These are phyloP conservation scores for Lepus europaeus DNA, from an alignment of 2,113 vertebrate species.

Conservation along the genomic window DNA sequence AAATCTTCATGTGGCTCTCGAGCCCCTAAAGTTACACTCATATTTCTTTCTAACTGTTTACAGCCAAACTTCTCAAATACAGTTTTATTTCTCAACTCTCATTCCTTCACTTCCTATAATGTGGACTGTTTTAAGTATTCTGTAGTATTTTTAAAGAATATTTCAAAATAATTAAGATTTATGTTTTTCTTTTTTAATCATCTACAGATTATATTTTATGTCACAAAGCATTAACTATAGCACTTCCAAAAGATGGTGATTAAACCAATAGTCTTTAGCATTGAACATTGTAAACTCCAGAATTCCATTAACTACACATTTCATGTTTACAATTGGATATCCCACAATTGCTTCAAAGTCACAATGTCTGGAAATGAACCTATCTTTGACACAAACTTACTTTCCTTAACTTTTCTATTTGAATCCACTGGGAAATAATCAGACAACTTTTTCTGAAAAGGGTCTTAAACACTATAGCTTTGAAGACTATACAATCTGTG, in stretches of 20 bases:
- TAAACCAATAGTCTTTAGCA: neutral
- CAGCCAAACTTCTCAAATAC: conserved; percentile 36
- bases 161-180: neutral
- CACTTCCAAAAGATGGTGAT: neutral
- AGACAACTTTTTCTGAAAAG: neutral
- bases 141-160: neutral
- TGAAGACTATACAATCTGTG: neutral
- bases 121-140: conserved; percentile 4
- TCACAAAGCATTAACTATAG: neutral
- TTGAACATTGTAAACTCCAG: neutral
- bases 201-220: neutral
- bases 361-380: neutral
- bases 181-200: neutral
- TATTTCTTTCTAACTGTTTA: conserved; percentile 59
- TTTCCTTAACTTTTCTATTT: neutral
- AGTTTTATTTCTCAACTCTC: conserved; percentile 27
- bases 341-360: neutral
- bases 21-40: neutral
- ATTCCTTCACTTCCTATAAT: conserved; percentile 7
- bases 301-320: neutral
- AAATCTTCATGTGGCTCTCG: conserved; percentile 46
- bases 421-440: neutral
- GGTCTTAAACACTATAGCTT: neutral
- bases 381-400: neutral
- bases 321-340: neutral